phyloP scores from a whole-genome alignment of 1,140 invertebrate genomes.

The Chlorops oryzae region DNA sequence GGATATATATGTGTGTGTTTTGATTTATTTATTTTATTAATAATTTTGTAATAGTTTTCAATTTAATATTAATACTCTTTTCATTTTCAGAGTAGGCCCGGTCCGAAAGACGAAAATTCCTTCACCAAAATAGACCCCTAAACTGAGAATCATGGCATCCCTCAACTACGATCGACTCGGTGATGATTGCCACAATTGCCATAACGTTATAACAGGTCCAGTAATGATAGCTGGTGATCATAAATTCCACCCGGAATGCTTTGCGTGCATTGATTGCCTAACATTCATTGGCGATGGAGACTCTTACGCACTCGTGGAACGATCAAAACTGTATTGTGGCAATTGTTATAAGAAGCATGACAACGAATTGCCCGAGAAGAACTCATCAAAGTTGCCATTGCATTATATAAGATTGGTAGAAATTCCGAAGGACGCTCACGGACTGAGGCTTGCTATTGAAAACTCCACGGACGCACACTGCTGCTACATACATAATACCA shows the following conservation, averaged over 20 bases:
- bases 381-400: too few species aligned
- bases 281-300: slow-evolving; percentile 86
- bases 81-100: too few species aligned
- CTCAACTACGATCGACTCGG: slow-evolving; percentile 83
- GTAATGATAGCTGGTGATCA: slow-evolving; percentile 92
- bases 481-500: too few species aligned
- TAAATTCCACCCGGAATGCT: slow-evolving; percentile 95
- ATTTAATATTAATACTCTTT: too few species aligned
- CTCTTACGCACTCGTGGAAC: slow-evolving; percentile 81
- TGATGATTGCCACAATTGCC: slow-evolving; percentile 81
- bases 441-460: slow-evolving; percentile 58
- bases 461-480: too few species aligned
- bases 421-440: slow-evolving; percentile 56
- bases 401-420: slow-evolving; percentile 77
- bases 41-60: too few species aligned
- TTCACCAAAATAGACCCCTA: too few species aligned
- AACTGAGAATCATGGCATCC: too few species aligned
- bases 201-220: slow-evolving; percentile 80
- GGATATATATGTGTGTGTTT: too few species aligned
- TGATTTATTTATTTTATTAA: too few species aligned
- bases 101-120: too few species aligned
- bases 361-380: slow-evolving; percentile 12
- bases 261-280: slow-evolving; percentile 71
- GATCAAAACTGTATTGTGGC: slow-evolving; percentile 79
- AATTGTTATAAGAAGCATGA: slow-evolving; percentile 57